phyloP scores from a whole-genome alignment of 2,797 vertebrate species.

The Thaleichthys pacificus region DNA sequence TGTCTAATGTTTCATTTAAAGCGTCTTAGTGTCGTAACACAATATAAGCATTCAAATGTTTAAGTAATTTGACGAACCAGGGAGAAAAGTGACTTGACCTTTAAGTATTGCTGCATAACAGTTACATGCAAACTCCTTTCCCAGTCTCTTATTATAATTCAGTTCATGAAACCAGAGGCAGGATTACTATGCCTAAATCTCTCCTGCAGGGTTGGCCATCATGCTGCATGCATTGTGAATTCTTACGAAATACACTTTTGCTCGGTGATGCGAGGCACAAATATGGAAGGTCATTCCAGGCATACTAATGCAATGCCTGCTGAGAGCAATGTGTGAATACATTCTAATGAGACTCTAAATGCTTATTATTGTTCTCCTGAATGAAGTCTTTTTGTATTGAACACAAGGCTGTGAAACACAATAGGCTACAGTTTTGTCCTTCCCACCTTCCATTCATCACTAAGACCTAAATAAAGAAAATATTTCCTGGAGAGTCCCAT shows the following conservation, averaged over 20 bases:
- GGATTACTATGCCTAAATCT: conserved; percentile 3
- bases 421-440: conserved; percentile 42
- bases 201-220: conserved; percentile 7
- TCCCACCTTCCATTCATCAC: conserved; percentile 62
- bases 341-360: conserved; percentile 52
- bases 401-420: conserved; percentile 52
- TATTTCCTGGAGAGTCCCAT: conserved; percentile 54
- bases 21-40: too few relatives aligned
- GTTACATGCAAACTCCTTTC: not conserved
- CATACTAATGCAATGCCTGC: conserved; percentile 34
- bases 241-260: conserved; percentile 4
- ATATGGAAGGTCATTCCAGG: conserved; percentile 8
- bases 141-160: conserved; percentile 16
- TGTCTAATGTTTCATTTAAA: not conserved
- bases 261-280: conserved; percentile 6
- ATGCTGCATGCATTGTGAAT: conserved; percentile 20
- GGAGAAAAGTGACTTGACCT: too few relatives aligned
- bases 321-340: conserved; percentile 30
- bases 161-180: conserved; percentile 10
- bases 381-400: conserved; percentile 42
- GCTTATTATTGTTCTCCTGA: conserved; percentile 46
- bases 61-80: too few relatives aligned
- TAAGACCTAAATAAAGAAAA: conserved; percentile 50
- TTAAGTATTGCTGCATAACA: not conserved
- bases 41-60: too few relatives aligned